Conservation (phyloP, 2,888 invertebrate genomes). For the Erebia ligea region DNA sequence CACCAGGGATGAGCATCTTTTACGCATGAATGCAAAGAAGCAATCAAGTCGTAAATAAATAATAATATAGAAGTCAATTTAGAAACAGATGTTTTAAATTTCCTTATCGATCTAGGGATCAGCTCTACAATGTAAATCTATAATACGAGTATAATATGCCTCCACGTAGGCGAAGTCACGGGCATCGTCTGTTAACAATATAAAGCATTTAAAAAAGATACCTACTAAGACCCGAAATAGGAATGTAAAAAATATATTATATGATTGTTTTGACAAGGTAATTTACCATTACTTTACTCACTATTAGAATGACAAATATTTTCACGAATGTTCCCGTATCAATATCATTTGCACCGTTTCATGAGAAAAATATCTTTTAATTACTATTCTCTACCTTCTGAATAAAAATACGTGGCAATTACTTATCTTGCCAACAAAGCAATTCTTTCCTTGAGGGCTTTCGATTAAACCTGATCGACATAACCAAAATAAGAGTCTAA, state of each 20-base stretch:
- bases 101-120: too few relatives aligned
- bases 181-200: background rate
- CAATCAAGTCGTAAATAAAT: too few relatives aligned
- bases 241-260: constrained; percentile 9
- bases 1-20: too few relatives aligned
- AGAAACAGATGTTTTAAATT: too few relatives aligned
- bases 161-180: too few relatives aligned
- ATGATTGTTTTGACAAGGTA: background rate
- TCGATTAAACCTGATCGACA: constrained; percentile 54
- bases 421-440: constrained; percentile 32
- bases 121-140: too few relatives aligned
- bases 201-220: background rate
- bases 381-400: constrained; percentile 3
- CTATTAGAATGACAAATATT: constrained; percentile 19
- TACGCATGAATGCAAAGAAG: too few relatives aligned
- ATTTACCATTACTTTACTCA: background rate
- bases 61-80: too few relatives aligned
- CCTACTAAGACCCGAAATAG: background rate
- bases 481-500: constrained; percentile 40
- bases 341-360: background rate
- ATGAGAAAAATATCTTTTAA: constrained; percentile 5
- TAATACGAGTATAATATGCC: too few relatives aligned
- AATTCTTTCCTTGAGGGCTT: constrained; percentile 42
- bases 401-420: constrained; percentile 25
- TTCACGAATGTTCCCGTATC: constrained; percentile 19